phyloP scores from a whole-genome alignment of 2,113 vertebrate species.

The Archocentrus centrarchus region DNA sequence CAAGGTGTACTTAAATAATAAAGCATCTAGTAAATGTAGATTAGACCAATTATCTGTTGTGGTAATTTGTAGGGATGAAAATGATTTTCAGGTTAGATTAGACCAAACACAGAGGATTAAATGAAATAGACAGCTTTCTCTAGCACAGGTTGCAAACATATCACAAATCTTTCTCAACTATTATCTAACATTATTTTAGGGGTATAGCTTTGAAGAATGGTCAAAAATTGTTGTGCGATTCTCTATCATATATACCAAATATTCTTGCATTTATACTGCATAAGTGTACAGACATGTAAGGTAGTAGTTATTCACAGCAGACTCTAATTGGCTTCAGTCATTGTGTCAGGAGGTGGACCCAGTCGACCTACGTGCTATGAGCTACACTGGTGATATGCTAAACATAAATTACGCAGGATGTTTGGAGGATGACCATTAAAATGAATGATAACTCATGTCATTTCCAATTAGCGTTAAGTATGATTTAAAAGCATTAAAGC shows the following conservation, averaged over 20 bases:
- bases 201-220: no score
- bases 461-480: constrained; percentile 34
- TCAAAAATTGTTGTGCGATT: fast-evolving
- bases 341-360: not conserved
- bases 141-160: no score
- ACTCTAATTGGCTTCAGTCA: not conserved
- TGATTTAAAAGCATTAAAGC: constrained; percentile 25
- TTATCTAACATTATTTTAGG: not conserved
- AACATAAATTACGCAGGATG: constrained; percentile 14
- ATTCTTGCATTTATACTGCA: not conserved
- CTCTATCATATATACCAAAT: not conserved
- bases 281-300: not conserved
- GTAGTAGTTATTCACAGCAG: not conserved
- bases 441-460: constrained; percentile 41
- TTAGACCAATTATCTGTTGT: not conserved
- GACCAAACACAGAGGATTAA: no score
- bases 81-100: no score
- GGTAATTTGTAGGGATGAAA: not conserved
- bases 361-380: not conserved
- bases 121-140: no score
- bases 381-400: not conserved
- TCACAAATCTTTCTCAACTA: no score
- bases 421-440: constrained; percentile 41
- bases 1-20: not conserved
- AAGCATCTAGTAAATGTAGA: not conserved